Conservation (phyloP, 2,797 vertebrate genomes). For the Chromobotia macracanthus region DNA sequence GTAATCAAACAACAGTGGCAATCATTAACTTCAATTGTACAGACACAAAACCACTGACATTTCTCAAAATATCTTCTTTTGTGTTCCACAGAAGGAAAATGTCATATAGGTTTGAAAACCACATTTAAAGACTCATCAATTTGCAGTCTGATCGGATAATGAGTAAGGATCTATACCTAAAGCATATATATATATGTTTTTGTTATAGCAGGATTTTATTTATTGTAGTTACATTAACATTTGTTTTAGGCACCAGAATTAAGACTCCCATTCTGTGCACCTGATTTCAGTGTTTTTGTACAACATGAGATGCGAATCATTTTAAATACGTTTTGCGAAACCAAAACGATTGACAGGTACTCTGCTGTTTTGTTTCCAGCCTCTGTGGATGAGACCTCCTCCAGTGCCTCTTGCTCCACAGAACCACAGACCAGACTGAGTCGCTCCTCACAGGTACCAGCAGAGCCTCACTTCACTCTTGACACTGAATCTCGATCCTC, state of each 20-base stretch:
- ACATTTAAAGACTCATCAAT: no score
- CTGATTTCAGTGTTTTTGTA: neutral
- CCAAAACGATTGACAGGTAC: neutral
- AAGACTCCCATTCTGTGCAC: neutral
- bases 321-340: neutral
- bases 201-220: neutral
- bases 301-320: neutral
- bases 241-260: neutral
- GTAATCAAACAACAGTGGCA: no score
- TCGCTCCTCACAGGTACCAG: conserved; percentile 79
- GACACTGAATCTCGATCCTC: neutral
- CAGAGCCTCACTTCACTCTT: conserved; percentile 14
- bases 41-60: no score
- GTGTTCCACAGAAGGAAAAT: no score
- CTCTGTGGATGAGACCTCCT: conserved; percentile 95
- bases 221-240: neutral
- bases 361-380: conserved; percentile 67
- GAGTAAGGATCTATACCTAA: neutral
- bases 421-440: conserved; percentile 84
- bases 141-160: neutral
- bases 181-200: neutral
- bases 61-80: no score
- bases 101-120: no score
- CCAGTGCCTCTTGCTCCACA: conserved; percentile 89
- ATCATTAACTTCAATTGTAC: no score